A percentile compares a stretch with the other conserved stretches of the same genome.
Conservation (phyloP, 2,113 vertebrate species). For the Sebastes fasciatus region DNA sequence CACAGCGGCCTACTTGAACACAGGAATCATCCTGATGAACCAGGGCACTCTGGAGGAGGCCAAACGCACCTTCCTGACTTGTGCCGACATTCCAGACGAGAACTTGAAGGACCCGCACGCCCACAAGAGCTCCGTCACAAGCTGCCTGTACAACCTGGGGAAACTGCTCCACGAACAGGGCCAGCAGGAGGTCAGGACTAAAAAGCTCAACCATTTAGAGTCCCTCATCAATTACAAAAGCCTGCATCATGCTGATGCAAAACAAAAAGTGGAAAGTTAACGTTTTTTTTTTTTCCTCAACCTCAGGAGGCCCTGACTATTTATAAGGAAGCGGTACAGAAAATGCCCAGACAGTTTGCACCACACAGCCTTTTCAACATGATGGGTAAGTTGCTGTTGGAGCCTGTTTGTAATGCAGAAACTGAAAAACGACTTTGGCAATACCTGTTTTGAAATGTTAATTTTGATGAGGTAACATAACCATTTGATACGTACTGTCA, state of each 20-base stretch:
- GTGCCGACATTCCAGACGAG: constrained; percentile 97
- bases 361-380: constrained; percentile 99
- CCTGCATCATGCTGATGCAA: background rate
- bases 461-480: background rate
- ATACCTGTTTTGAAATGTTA: constrained; percentile 28
- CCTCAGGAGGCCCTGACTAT: constrained; percentile 91
- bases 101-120: constrained; percentile 98
- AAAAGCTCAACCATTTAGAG: background rate
- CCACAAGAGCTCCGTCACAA: constrained; percentile 98
- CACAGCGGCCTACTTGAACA: constrained; percentile 98
- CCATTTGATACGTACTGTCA: background rate
- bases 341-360: constrained; percentile 98
- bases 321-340: constrained; percentile 96
- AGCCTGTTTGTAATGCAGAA: background rate
- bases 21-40: constrained; percentile 98
- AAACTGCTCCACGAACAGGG: constrained; percentile 98
- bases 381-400: constrained; percentile 91
- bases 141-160: constrained; percentile 98
- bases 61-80: constrained; percentile 92
- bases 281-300: background rate
- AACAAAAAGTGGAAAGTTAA: background rate
- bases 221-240: background rate
- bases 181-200: constrained; percentile 89
- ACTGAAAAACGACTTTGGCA: background rate
- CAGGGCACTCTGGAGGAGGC: constrained; percentile 95